Conservation (phyloP, 1,140 invertebrate species). For the Drosophila bocki region DNA sequence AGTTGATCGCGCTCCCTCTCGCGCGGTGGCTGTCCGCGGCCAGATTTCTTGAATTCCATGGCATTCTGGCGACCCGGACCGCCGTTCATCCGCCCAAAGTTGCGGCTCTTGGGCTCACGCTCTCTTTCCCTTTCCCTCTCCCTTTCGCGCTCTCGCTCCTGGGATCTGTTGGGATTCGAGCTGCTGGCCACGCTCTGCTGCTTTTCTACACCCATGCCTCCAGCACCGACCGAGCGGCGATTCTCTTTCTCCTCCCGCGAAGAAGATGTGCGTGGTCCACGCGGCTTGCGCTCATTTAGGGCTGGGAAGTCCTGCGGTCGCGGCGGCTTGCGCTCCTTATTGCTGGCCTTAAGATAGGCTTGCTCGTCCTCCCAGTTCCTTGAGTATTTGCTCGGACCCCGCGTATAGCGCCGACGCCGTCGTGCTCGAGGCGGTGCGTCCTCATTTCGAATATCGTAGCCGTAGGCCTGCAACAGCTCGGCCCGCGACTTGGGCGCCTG, state of each 20-base stretch:
- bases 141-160: slow-evolving; percentile 49
- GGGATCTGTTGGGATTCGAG: slow-evolving; percentile 32
- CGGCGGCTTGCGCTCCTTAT: slow-evolving; percentile 73
- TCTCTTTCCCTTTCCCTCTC: slow-evolving; percentile 37
- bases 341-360: slow-evolving; percentile 88
- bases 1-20: slow-evolving; percentile 56
- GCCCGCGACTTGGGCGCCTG: slow-evolving; percentile 93
- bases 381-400: slow-evolving; percentile 96
- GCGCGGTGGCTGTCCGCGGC: slow-evolving; percentile 37
- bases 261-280: slow-evolving; percentile 41
- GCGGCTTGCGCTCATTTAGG: slow-evolving; percentile 69
- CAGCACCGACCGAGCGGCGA: slow-evolving; percentile 43
- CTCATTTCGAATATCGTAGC: slow-evolving; percentile 97
- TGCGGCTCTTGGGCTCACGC: slow-evolving; percentile 59
- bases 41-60: slow-evolving; percentile 69
- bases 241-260: slow-evolving; percentile 82
- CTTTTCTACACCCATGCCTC: slow-evolving; percentile 33
- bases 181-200: slow-evolving; percentile 11
- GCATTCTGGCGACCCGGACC: slow-evolving; percentile 59
- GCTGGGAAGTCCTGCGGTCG: slow-evolving; percentile 85
- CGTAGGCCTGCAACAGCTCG: slow-evolving; percentile 95
- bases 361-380: slow-evolving; percentile 96
- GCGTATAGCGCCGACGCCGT: slow-evolving; percentile 93
- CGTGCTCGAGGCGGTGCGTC: slow-evolving; percentile 95
- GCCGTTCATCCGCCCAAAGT: slow-evolving; percentile 56